Conservation (phyloP, 2,888 invertebrate species). For the Pammene fasciana region DNA sequence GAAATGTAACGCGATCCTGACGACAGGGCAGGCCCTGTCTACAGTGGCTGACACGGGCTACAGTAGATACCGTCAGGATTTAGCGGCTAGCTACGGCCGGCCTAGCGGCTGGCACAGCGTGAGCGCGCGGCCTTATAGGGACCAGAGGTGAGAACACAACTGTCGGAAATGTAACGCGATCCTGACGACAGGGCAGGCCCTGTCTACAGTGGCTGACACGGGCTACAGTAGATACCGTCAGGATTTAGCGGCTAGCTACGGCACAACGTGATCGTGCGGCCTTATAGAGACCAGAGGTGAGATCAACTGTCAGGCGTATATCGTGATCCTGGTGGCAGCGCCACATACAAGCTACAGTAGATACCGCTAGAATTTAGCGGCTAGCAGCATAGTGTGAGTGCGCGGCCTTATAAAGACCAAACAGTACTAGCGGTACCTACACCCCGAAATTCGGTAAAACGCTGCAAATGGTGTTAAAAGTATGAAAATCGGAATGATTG, state of each 20-base stretch:
- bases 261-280: slow-evolving; percentile 72
- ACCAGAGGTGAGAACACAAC: slow-evolving; percentile 60
- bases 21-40: slow-evolving; percentile 43
- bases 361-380: slow-evolving; percentile 44
- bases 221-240: slow-evolving; percentile 38
- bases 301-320: not conserved
- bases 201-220: slow-evolving; percentile 36
- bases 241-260: slow-evolving; percentile 44
- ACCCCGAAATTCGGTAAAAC: no score
- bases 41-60: slow-evolving; percentile 35
- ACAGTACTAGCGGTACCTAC: slow-evolving; percentile 65
- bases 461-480: no score
- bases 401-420: slow-evolving; percentile 73
- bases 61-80: slow-evolving; percentile 34
- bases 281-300: slow-evolving; percentile 74
- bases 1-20: slow-evolving; percentile 50
- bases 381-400: slow-evolving; percentile 67
- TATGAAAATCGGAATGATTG: no score
- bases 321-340: not conserved
- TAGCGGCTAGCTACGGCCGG: slow-evolving; percentile 45
- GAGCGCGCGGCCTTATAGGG: slow-evolving; percentile 74
- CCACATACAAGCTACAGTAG: slow-evolving; percentile 14
- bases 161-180: slow-evolving; percentile 46
- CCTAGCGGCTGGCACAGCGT: slow-evolving; percentile 73
- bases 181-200: slow-evolving; percentile 46